These are phyloP conservation scores for Coenobita brevimanus DNA, from an alignment of 1,140 invertebrate genomes.

Conservation along the genomic window DNA sequence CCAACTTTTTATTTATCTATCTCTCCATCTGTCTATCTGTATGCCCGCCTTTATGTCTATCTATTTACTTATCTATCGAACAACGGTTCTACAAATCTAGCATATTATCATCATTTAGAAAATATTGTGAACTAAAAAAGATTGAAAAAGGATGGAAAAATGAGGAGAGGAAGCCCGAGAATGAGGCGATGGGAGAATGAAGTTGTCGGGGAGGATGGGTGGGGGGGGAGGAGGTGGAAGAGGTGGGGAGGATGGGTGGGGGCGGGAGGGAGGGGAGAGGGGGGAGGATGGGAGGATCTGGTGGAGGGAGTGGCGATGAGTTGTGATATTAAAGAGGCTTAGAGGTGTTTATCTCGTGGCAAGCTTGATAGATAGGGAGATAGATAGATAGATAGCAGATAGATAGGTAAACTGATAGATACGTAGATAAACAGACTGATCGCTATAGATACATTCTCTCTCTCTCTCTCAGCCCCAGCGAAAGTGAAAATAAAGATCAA, in stretches of 20 bases:
- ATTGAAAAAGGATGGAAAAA: no score
- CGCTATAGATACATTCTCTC: background rate
- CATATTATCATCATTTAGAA: no score
- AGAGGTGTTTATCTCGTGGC: background rate
- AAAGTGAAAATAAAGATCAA: no score
- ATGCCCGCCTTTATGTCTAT: no score
- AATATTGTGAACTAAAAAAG: no score
- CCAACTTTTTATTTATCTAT: no score
- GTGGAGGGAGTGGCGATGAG: no score
- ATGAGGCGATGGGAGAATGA: background rate
- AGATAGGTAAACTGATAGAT: background rate
- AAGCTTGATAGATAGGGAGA: slow-evolving; percentile 10
- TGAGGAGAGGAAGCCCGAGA: background rate
- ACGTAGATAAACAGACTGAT: background rate
- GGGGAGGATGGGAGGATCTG: background rate
- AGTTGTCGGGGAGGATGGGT: background rate
- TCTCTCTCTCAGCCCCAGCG: background rate
- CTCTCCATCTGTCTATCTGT: no score
- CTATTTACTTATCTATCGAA: no score
- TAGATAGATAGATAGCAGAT: slow-evolving; percentile 1
- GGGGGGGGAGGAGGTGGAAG: background rate
- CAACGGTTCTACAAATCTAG: no score
- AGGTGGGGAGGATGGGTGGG: background rate
- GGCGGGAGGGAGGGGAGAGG: background rate
- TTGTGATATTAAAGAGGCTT: no score